Evolutionary conservation across 2,113 vertebrate genomes (phyloP), one percentile per base, ranked within the genome.

Genomic region (Tamias sibiricus): DNA sequence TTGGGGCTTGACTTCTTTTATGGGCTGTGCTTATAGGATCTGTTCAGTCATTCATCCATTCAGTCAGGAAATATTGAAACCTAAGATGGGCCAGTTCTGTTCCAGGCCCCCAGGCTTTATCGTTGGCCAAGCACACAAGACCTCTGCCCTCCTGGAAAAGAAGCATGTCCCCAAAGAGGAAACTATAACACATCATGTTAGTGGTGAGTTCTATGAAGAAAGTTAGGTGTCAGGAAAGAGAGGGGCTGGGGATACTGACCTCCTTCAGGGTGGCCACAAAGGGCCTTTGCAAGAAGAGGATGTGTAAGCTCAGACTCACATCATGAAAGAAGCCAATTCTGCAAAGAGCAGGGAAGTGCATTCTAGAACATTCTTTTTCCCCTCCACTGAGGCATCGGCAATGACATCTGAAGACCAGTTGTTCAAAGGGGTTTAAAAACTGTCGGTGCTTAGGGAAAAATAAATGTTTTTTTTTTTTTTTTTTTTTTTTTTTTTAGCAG

Each of bases 141-240:
- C 12, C 17, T 42, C 37, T 85, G 44, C 37, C 47, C 30, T 68
- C 52, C 2, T 3, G 40, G 20, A 44, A 59, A 72, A 62, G 54
- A 59, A 72, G 9, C 37, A 17, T 13, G 6, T 49, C 54, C 7
- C 17, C 1, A 10, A 52, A 83, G 28, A 16, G 37, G 28, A 82
- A 35, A 20, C 1, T 5, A 20, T 40, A 42, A n/a, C 47, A 14
- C 4, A 0, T n/a, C 24, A 9, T 2, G 5, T 47, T 37, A 0
- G 16, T 64, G 49, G n/a, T 40, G 22, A 49, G 37, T 14, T 24
- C 54, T 68, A 2, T 19, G 42, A 80, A 59, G 24, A 47, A 11
- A 40, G 35, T 44, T 16, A 82, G 74, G 4, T 44, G 35, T 24
- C 4, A 47, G 19, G 12, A 44, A 11, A 42, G 30, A 66, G 35